Percentiles rank a stretch among this genome's conserved stretches.
These are phyloP conservation scores for Acronicta leporina DNA, from an alignment of 2,888 invertebrate genomes.

Conservation along the genomic window DNA sequence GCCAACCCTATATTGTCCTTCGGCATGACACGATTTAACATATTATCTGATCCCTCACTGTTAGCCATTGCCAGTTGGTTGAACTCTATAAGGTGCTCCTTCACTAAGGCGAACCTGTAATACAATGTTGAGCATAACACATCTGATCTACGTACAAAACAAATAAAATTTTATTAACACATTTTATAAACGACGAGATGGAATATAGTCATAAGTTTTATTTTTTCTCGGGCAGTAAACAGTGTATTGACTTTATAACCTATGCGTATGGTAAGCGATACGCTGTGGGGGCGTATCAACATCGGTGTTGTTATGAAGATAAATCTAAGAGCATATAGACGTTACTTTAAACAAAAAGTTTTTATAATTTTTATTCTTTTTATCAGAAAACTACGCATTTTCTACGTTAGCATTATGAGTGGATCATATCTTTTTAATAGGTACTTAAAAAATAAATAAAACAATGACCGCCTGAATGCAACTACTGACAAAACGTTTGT, in stretches of 20 bases:
- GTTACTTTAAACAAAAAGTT: constrained; percentile 9
- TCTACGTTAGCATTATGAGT: too few relatives aligned
- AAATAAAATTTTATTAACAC: constrained; percentile 38
- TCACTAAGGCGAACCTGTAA: constrained; percentile 96
- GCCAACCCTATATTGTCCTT: constrained; percentile 99
- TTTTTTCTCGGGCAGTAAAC: constrained; percentile 42
- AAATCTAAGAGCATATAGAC: constrained; percentile 34
- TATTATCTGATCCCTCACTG: constrained; percentile 99
- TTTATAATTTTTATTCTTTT: background rate
- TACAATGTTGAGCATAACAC: constrained; percentile 15
- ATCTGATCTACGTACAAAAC: constrained; percentile 14
- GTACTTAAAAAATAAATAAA: too few relatives aligned
- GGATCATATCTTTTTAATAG: too few relatives aligned
- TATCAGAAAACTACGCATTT: too few relatives aligned
- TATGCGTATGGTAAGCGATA: constrained; percentile 33
- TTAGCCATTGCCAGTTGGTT: constrained; percentile 99
- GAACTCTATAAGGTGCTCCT: constrained; percentile 99
- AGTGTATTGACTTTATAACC: constrained; percentile 49
- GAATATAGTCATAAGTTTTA: constrained; percentile 49
- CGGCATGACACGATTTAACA: constrained; percentile 99
- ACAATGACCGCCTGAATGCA: too few relatives aligned
- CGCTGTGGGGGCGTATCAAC: constrained; percentile 43
- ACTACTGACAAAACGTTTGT: too few relatives aligned
- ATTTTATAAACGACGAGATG: constrained; percentile 30
- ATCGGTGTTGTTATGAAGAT: constrained; percentile 31